Base-by-base conservation (phyloP, 2,113 vertebrate species). In the Pogona vitticeps region DNA sequence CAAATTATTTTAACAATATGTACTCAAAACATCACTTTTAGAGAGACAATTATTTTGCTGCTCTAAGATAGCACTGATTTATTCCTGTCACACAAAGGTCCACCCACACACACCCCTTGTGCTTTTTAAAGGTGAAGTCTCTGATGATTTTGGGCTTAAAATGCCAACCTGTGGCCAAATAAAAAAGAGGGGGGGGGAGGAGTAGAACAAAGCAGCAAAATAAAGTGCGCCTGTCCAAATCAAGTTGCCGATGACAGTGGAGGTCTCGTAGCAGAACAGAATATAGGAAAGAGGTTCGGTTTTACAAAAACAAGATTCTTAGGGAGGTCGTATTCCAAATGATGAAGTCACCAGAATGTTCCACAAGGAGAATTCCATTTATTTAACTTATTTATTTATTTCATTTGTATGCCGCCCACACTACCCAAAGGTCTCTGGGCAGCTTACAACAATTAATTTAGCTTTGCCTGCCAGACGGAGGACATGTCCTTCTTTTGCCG, bases 1-100 rank as follows among this genome's bases (percentile, higher is more conserved):
- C 78, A 90, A 89, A 58, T 52, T 0, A 0, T 63, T 59, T 82
- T 87, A 80, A 81, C 46, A 68, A 38, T 42, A 61, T 83, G 87
- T 92, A 91, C 83, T 76, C 42, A 78, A 92, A 90, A 73, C 76
- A 91, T 85, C 91, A 90, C 83, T 38, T 93, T 90, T 61, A 79
- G 0, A 80, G 86, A 83, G 86, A 89, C 12, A 91, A 89, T 93
- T 93, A 92, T 68, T n/a, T 86, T 75, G 38, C 80, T 68, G 92
- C 87, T 86, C 91, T 88, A 89, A 88, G 91, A 87, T 6, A 40
- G 80, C 88, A 89, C 92, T 89, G 91, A 94, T 95, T 84, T 92
- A 91, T 88, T 46, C 76, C 76, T 93, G 91, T 93, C 88, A 92
- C 71, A 85, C 31, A 52, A 88, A 67, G 89, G n/a, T n/a, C n/a